Base-by-base conservation (phyloP, 2,113 vertebrate species). In the Antigone vipio region DNA sequence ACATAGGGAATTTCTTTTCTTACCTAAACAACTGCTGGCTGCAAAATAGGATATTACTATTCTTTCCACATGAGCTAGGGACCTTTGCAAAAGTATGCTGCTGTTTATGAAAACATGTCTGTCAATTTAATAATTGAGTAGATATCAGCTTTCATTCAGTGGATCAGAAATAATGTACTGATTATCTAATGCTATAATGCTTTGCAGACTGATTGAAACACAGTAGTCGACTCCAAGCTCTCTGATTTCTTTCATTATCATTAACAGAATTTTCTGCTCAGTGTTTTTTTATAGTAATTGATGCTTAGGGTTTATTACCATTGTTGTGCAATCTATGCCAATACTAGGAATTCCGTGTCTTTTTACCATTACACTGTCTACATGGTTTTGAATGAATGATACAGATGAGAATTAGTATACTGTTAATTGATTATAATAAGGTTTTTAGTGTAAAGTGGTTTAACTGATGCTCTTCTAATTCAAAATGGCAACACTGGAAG, bases 71-170 rank as follows among this genome's bases (percentile, higher is more conserved):
- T 91, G 53, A 83, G 38, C 35, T 76, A 59, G 30, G 4, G 20
- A 6, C 56, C 60, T 84, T 75, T 30, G 22, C 63, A 88, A 44
- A 79, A 82, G 15, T 53, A 15, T 83, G 34, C 56, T 81, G 16
- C 56, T 89, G 21, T 91, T 95, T 81, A 84, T 75, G 47, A 89
- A 95, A 89, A 92, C 20, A 13, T 81, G 69, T 60, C 85, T 80
- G 38, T 89, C 83, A 88, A 44, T 78, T 67, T 87, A 89, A 68
- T 68, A 84, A 91, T 55, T 84, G 82, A 58, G 42, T 30, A 92
- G 47, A 64, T 84, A 93, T 19, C 76, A 91, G 38, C 60, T 88
- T 94, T 89, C 60, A 74, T 80, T 63, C 49, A 38, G 24, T 75
- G 13, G 10, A 67, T 95, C 64, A 94, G 52, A 94, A 94, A 78